Evolutionary conservation across 1,140 invertebrate genomes (phyloP).

Genomic region (Ceratina australensis): DNA sequence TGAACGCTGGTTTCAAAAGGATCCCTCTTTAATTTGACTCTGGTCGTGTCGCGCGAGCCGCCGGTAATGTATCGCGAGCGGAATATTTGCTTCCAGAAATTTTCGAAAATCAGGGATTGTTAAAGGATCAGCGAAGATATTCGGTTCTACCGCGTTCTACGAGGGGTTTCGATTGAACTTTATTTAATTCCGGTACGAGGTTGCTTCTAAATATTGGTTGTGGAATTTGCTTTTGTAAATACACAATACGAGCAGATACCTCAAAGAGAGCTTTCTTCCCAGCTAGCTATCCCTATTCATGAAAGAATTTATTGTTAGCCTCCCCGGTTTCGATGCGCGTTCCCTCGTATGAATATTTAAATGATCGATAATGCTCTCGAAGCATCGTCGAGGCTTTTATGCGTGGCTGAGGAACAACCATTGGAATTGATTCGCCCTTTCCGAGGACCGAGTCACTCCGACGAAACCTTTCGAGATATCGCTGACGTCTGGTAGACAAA

Average conservation of each 20-base stretch:
- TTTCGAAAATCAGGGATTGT: neutral
- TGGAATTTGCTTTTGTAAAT: too few relatives aligned
- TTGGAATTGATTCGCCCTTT: conserved; percentile 7
- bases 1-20: conserved; percentile 55
- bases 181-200: too few relatives aligned
- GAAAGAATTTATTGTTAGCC: neutral
- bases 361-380: conserved; percentile 6
- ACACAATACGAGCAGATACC: neutral
- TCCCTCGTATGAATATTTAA: conserved; percentile 20
- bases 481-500: too few relatives aligned
- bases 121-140: too few relatives aligned
- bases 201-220: too few relatives aligned
- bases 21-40: conserved; percentile 50
- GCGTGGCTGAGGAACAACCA: too few relatives aligned
- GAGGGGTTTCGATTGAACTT: too few relatives aligned
- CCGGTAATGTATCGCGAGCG: conserved; percentile 26
- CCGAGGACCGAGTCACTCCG: neutral
- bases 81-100: neutral
- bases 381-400: conserved; percentile 3
- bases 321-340: neutral
- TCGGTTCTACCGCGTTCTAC: too few relatives aligned
- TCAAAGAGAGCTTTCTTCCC: neutral
- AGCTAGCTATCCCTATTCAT: neutral
- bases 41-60: conserved; percentile 11
- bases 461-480: neutral